Percentiles rank a stretch among this genome's conserved stretches.
Evolutionary conservation across 53 echinoderm and acorn worm species (phyloP).

Genomic region (Echinarachnius parma): DNA sequence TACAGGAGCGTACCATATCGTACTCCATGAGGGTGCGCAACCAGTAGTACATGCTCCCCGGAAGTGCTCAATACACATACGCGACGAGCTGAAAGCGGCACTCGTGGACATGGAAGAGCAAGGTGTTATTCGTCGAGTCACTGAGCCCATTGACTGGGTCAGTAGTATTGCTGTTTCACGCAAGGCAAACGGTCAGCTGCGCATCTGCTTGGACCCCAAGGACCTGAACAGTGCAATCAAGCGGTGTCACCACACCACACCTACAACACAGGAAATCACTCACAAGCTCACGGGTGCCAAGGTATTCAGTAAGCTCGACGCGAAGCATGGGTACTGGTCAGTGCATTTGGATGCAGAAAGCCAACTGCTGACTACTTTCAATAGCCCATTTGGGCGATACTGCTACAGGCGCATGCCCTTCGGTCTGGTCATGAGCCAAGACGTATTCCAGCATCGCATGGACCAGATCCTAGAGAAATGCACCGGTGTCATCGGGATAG

Average conservation of each 20-base stretch:
- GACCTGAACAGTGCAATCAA: constrained; percentile 49
- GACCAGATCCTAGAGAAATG: too few species aligned
- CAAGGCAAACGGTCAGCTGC: constrained; percentile 50
- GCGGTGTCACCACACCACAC: constrained; percentile 50
- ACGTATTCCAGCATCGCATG: too few species aligned
- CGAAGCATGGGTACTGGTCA: constrained; percentile 64
- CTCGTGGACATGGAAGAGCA: constrained; percentile 50
- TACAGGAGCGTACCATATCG: constrained; percentile 44
- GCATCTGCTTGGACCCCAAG: constrained; percentile 62
- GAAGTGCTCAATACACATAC: constrained; percentile 50
- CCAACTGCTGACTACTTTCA: constrained; percentile 34
- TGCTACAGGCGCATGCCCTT: constrained; percentile 56
- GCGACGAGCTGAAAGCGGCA: constrained; percentile 52
- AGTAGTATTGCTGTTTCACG: constrained; percentile 41
- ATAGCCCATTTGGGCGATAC: constrained; percentile 61
- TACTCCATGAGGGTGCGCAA: constrained; percentile 9
- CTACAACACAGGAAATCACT: constrained; percentile 53
- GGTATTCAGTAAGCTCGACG: constrained; percentile 62
- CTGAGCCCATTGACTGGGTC: constrained; percentile 70
- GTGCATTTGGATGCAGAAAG: constrained; percentile 47
- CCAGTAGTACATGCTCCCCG: constrained; percentile 28
- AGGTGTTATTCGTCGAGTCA: constrained; percentile 57
- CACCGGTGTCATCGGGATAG: too few species aligned
- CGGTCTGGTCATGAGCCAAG: constrained; percentile 56
- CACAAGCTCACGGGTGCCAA: constrained; percentile 50